phyloP scores from a whole-genome alignment of 1,140 invertebrate genomes.

The Ganaspis sp. region DNA sequence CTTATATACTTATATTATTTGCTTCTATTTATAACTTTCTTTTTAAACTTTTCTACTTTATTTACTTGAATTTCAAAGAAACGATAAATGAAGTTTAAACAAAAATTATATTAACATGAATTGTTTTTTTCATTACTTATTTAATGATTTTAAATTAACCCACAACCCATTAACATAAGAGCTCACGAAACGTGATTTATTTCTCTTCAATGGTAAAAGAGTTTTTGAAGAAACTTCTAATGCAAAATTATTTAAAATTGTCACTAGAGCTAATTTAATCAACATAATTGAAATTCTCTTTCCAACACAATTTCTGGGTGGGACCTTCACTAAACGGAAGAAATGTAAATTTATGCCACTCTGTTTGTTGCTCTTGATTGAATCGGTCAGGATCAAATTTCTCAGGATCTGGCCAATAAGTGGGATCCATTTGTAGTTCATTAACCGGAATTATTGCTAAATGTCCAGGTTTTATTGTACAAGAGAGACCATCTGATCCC shows the following conservation, averaged over 20 bases:
- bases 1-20: no score
- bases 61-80: no score
- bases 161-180: background rate
- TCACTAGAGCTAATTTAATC: slow-evolving; percentile 37
- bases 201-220: slow-evolving; percentile 49
- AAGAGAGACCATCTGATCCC: slow-evolving; percentile 51
- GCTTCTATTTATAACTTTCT: no score
- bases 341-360: slow-evolving; percentile 62
- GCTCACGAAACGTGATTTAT: background rate
- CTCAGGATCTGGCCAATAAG: slow-evolving; percentile 75
- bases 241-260: slow-evolving; percentile 5
- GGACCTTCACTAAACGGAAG: slow-evolving; percentile 76
- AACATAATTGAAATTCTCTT: slow-evolving; percentile 59
- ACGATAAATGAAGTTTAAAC: slow-evolving; percentile 2
- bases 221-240: slow-evolving; percentile 56
- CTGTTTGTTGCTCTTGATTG: slow-evolving; percentile 56
- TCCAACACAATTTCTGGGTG: slow-evolving; percentile 73
- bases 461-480: slow-evolving; percentile 54
- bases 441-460: slow-evolving; percentile 65
- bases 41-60: no score
- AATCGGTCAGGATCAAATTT: slow-evolving; percentile 77
- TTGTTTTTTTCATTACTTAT: no score
- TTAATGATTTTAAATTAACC: slow-evolving; percentile 40
- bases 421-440: slow-evolving; percentile 72
- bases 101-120: no score